Conservation (phyloP, 2,113 vertebrate genomes). For the Elanus axillaris region DNA sequence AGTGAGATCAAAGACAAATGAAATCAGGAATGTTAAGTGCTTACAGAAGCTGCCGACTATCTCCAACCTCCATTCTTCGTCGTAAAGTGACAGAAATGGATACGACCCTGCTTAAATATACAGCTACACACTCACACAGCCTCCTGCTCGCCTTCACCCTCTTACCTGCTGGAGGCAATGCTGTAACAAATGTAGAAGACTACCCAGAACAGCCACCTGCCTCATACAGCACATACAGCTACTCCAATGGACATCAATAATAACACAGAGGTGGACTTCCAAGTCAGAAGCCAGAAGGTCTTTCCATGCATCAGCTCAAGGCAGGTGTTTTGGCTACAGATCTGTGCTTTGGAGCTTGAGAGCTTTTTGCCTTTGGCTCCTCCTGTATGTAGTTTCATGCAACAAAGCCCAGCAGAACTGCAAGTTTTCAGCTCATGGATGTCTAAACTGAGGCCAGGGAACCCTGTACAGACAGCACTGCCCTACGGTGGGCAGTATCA, state of each 20-base stretch:
- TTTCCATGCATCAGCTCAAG: neutral
- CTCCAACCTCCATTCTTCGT: neutral
- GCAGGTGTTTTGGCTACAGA: neutral
- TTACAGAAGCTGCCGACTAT: slow-evolving; percentile 50
- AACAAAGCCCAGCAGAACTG: neutral
- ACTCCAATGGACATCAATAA: fast-evolving
- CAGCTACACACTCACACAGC: fast-evolving
- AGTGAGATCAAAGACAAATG: slow-evolving; percentile 59
- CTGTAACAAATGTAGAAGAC: neutral
- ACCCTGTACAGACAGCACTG: neutral
- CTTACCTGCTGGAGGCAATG: neutral
- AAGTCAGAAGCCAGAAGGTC: neutral
- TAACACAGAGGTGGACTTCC: neutral
- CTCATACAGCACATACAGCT: neutral
- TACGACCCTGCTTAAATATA: neutral
- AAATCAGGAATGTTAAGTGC: slow-evolving; percentile 54
- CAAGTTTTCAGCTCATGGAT: neutral
- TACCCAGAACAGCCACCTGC: neutral
- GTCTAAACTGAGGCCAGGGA: neutral
- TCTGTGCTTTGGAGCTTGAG: neutral
- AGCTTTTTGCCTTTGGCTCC: neutral
- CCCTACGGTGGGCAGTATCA: neutral
- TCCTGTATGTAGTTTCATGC: neutral
- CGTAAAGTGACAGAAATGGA: neutral
- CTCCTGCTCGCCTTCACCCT: neutral